Percentiles rank a stretch among this genome's conserved stretches.
Conservation (phyloP, 2,797 vertebrate genomes). For the Acipenser transmontanus region DNA sequence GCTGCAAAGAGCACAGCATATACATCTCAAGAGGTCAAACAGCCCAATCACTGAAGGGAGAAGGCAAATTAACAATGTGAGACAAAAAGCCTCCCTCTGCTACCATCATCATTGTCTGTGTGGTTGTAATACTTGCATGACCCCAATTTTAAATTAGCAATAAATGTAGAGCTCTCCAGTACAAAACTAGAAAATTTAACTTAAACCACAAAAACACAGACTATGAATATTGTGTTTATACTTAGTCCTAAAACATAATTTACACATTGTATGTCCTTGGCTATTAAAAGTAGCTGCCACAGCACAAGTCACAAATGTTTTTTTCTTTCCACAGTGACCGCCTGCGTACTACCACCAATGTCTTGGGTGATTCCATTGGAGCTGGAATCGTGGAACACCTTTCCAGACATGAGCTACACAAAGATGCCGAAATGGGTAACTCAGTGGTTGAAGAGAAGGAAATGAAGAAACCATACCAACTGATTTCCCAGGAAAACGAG, state of each 20-base stretch:
- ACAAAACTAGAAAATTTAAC: no score
- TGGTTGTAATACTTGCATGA: no score
- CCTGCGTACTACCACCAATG: constrained; percentile 91
- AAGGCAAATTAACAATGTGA: not conserved
- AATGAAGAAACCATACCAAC: constrained; percentile 91
- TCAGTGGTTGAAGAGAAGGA: constrained; percentile 92
- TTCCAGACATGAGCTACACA: constrained; percentile 82
- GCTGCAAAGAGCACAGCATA: not conserved
- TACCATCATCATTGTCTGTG: no score
- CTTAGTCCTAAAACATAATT: no score
- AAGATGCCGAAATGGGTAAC: constrained; percentile 87
- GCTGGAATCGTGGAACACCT: constrained; percentile 94
- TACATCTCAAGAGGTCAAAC: no score
- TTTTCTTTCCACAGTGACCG: constrained; percentile 69
- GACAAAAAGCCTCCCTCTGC: not conserved
- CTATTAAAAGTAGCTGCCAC: no score
- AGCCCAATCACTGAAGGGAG: not conserved
- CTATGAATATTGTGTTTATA: no score
- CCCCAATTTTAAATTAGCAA: no score
- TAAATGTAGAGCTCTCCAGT: no score
- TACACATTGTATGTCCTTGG: no score
- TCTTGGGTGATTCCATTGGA: constrained; percentile 89
- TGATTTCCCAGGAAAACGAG: constrained; percentile 84
- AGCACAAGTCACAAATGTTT: no score
- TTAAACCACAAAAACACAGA: no score